phyloP scores from a whole-genome alignment of 2,797 vertebrate species.

The Lepilemur septentrionalis region DNA sequence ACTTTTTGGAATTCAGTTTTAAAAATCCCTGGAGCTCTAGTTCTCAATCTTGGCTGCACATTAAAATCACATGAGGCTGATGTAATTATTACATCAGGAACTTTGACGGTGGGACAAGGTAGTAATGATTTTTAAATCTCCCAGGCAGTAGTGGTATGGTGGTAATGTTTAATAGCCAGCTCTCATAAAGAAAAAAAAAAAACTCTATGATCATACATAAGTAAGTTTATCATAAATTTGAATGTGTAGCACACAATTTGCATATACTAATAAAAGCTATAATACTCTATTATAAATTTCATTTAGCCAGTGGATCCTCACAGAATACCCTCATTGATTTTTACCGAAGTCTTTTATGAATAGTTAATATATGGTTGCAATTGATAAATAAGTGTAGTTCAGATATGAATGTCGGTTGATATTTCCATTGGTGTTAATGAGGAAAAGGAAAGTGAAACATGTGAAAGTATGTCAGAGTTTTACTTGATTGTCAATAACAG shows the following conservation, averaged over 20 bases:
- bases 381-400: not conserved
- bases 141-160: not conserved
- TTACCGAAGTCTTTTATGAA: not conserved
- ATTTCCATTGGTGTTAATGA: not conserved
- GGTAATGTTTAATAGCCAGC: not conserved
- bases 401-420: not conserved
- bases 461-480: not conserved
- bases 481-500: not conserved
- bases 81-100: not conserved
- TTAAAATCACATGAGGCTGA: not conserved
- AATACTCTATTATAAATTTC: not conserved
- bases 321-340: not conserved
- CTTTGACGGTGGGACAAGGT: not conserved
- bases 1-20: not conserved
- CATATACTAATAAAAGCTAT: not conserved
- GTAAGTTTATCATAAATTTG: not conserved
- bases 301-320: not conserved
- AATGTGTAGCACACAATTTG: not conserved
- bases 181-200: not conserved
- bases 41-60: not conserved
- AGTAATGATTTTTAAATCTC: not conserved
- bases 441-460: not conserved
- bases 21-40: not conserved
- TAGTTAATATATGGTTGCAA: not conserved
- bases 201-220: not conserved